phyloP scores from a whole-genome alignment of 2,797 vertebrate species.

The Sebastes flavidus region DNA sequence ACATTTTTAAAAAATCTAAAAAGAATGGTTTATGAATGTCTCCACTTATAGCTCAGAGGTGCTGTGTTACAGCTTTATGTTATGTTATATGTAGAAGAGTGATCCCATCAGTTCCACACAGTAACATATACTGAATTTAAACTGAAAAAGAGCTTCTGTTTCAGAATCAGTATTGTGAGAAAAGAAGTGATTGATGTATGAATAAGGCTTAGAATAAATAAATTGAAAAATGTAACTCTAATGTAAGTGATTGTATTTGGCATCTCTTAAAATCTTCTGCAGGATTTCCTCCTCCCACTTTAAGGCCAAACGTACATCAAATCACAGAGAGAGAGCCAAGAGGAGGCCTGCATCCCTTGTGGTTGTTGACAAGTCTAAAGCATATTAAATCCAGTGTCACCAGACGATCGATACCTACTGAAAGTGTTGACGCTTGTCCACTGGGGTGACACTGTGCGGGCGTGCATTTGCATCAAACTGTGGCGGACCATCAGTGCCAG shows the following conservation, averaged over 20 bases:
- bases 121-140: not conserved
- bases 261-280: not conserved
- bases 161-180: not conserved
- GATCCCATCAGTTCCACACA: not conserved
- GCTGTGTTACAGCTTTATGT: not conserved
- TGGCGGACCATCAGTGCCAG: conserved; percentile 16
- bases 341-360: conserved; percentile 22
- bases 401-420: conserved; percentile 70
- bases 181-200: not conserved
- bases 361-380: conserved; percentile 68
- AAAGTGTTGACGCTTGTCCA: conserved; percentile 68
- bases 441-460: conserved; percentile 46
- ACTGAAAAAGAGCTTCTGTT: not conserved
- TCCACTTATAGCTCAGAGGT: not conserved
- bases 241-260: not conserved
- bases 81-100: not conserved
- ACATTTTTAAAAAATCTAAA: not conserved
- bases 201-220: not conserved
- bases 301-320: conserved; percentile 28
- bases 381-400: conserved; percentile 78
- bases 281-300: conserved; percentile 15
- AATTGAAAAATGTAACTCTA: not conserved
- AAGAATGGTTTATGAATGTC: too few relatives aligned
- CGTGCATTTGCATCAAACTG: conserved; percentile 69
- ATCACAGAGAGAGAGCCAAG: conserved; percentile 1